Percentiles rank a stretch among this genome's conserved stretches.
These are phyloP conservation scores for Deilephila porcellus DNA, from an alignment of 2,888 invertebrate genomes.

Conservation along the genomic window DNA sequence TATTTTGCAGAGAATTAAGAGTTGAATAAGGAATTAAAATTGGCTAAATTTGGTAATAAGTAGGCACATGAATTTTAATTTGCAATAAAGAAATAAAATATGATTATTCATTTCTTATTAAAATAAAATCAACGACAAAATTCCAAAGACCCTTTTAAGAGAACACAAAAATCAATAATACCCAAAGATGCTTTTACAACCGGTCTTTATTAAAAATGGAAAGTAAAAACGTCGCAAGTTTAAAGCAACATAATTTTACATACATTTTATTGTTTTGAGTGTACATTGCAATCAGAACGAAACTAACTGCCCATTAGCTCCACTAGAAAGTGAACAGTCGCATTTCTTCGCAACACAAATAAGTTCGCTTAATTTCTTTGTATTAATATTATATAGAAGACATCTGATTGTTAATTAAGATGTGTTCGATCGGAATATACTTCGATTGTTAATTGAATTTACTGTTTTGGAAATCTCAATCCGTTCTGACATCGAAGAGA, in stretches of 20 bases:
- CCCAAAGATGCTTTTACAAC: background rate
- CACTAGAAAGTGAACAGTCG: constrained; percentile 64
- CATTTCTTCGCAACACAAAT: constrained; percentile 40
- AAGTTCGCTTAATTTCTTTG: constrained; percentile 38
- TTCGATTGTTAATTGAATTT: too few species aligned
- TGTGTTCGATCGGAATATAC: background rate
- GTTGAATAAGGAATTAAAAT: background rate
- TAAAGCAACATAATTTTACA: constrained; percentile 42
- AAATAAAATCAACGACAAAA: background rate
- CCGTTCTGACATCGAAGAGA: too few species aligned
- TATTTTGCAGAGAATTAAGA: background rate
- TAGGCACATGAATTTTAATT: too few species aligned
- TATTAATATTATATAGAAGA: constrained; percentile 42
- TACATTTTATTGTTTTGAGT: constrained; percentile 60
- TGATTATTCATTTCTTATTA: background rate
- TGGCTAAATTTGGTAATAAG: too few species aligned
- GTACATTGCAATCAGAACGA: constrained; percentile 62
- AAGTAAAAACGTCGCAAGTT: constrained; percentile 29
- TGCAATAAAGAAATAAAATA: background rate
- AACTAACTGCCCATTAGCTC: constrained; percentile 62
- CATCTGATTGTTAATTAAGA: constrained; percentile 23
- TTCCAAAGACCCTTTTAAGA: too few species aligned
- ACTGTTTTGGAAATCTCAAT: too few species aligned
- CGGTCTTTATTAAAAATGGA: constrained; percentile 29
- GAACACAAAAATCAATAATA: constrained; percentile 8